Percentiles rank a stretch among this genome's conserved stretches.
Evolutionary conservation across 2,888 invertebrate genomes (phyloP).

Genomic region (Caenorhabditis wallacei): DNA sequence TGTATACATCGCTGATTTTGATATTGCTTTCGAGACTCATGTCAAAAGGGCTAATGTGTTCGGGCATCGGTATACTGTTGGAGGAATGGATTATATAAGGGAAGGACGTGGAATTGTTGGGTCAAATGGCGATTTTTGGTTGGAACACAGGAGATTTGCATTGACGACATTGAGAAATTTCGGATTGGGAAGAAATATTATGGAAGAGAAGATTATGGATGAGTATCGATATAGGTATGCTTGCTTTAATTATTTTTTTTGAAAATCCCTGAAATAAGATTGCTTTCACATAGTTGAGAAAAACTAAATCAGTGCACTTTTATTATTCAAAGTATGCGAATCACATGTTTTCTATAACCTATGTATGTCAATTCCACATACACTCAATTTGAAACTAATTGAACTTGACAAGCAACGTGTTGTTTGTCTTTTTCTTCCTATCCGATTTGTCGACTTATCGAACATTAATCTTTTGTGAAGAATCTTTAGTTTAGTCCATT

Average conservation of each 20-base stretch:
- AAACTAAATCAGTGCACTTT: neutral
- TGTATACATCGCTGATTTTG: constrained; percentile 49
- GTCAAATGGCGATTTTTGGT: constrained; percentile 59
- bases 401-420: constrained; percentile 1
- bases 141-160: constrained; percentile 62
- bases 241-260: too few species aligned
- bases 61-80: constrained; percentile 17
- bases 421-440: neutral
- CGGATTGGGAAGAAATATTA: constrained; percentile 65
- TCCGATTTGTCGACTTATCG: neutral
- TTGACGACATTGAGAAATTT: constrained; percentile 67
- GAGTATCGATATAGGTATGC: constrained; percentile 54
- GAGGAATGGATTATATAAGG: constrained; percentile 45
- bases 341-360: neutral
- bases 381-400: neutral
- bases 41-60: constrained; percentile 37
- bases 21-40: constrained; percentile 44
- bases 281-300: too few species aligned
- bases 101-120: constrained; percentile 59
- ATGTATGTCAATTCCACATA: neutral
- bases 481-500: too few species aligned
- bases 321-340: too few species aligned
- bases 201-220: constrained; percentile 67
- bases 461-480: too few species aligned
- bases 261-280: too few species aligned